Evolutionary conservation across 2,113 vertebrate species (phyloP).

Genomic region (Corythornis madagascariensis): DNA sequence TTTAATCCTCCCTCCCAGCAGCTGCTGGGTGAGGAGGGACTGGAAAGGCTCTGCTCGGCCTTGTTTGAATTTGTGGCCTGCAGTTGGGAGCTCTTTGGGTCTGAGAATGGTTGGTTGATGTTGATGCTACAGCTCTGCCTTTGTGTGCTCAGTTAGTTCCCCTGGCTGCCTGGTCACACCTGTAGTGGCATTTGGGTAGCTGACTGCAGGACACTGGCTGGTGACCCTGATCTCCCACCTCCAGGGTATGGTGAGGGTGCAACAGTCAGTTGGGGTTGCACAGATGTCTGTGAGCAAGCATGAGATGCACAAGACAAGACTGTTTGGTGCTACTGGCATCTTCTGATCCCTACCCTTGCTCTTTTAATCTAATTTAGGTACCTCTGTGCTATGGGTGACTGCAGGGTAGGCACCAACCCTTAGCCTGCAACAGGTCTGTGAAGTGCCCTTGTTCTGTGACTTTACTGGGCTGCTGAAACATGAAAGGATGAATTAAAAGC

Average conservation of each 20-base stretch:
- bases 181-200: not conserved
- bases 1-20: not conserved
- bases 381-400: not conserved
- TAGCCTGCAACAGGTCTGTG: not conserved
- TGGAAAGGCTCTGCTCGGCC: not conserved
- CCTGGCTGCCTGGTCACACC: not conserved
- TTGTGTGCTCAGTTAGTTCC: not conserved
- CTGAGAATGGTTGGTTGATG: not conserved
- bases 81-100: not conserved
- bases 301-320: not conserved
- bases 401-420: not conserved
- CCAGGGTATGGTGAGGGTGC: not conserved
- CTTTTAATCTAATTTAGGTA: not conserved
- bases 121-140: not conserved
- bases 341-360: not conserved
- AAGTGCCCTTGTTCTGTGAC: not conserved
- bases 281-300: not conserved
- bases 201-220: rapidly evolving
- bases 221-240: not conserved
- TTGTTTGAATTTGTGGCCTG: not conserved
- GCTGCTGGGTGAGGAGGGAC: not conserved
- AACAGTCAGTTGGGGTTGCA: not conserved
- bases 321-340: not conserved
- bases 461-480: not conserved
- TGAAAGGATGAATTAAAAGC: slow-evolving; percentile 11